Evolutionary conservation across 1,140 invertebrate genomes (phyloP), one percentile per base, ranked within the genome.

Genomic region (Lanistes nyassanus): DNA sequence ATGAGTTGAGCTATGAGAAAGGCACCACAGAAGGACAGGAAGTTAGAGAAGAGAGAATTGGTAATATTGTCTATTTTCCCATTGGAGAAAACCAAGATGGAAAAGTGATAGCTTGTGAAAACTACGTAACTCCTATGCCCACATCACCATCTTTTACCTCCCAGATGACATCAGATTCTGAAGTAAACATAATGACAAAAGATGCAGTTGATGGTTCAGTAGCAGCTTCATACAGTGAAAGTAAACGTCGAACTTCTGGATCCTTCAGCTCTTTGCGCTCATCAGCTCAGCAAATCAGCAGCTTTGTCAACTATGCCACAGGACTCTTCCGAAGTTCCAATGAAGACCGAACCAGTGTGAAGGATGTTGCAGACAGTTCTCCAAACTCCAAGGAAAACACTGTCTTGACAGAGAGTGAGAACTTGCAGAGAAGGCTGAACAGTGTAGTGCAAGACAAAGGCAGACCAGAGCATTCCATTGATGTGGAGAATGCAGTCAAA

Each of bases 401-500:
- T 3, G 29, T 31, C 23, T 23, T 23, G 23, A 16, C 68, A 26
- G 68, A 31, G 29, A 55, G 34, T 53, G 68, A 70, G 31, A 9
- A 37, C 1, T 65, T 65, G 16, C n/a, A 37, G 23, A 19, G 67
- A 29, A 56, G 13, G 19, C 31, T n/a, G 26, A 39, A 29, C 13
- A 37, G n/a, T 51, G 34, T n/a, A 26, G 3, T 7, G 42, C 3
- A 5, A 68, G 23, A n/a, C 0, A 26, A 34, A 34, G 74, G 68
- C 7, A 77, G 77, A 39, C 51, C 60, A 9, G 75, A 74, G 26
- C 65, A 76, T 47, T 77, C 78, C 60, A 76, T 85, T 3, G 81
- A 80, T 5, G 84, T 87, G 72, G 83, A 83, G 75, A 86, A 77
- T 80, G 83, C 97, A 93, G 95, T 98, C 68, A 96, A 95, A 36